Conservation (phyloP, 2,797 vertebrate species). For the Pangasius larnaudii region DNA sequence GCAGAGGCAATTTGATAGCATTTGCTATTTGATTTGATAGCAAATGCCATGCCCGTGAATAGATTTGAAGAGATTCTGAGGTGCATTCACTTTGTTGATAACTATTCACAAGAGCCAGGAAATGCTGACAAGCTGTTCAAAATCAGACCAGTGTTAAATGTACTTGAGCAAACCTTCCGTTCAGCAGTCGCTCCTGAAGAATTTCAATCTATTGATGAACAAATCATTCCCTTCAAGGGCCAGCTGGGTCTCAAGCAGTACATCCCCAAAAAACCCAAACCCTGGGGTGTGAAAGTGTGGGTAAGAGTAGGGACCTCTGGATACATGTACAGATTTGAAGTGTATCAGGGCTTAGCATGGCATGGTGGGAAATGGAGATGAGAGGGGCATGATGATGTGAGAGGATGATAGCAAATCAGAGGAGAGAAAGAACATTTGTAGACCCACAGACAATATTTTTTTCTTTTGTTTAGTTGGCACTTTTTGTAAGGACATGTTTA, state of each 20-base stretch:
- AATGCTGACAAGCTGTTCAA: conserved; percentile 39
- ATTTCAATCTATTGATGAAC: too few relatives aligned
- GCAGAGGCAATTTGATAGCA: too few relatives aligned
- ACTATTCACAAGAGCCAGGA: conserved; percentile 28
- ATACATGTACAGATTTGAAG: neutral
- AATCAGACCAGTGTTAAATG: conserved; percentile 40
- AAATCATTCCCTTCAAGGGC: too few relatives aligned
- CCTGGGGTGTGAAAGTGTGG: neutral
- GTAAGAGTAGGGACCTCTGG: neutral
- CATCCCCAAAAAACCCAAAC: neutral
- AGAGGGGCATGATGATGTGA: conserved; percentile 40
- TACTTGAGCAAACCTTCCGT: conserved; percentile 25
- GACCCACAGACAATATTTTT: conserved; percentile 36
- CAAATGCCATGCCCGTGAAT: conserved; percentile 45
- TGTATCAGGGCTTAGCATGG: neutral
- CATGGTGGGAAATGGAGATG: conserved; percentile 47
- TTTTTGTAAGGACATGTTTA: too few relatives aligned
- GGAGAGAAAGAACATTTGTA: conserved; percentile 27
- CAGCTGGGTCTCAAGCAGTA: neutral
- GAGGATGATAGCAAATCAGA: conserved; percentile 41
- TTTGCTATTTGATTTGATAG: conserved; percentile 36
- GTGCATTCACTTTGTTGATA: conserved; percentile 45
- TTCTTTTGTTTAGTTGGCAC: conserved; percentile 23
- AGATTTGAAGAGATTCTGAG: conserved; percentile 51
- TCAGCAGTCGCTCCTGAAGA: conserved; percentile 9